Conservation (phyloP, 1,140 invertebrate species). For the Zaprionus nigranus region DNA sequence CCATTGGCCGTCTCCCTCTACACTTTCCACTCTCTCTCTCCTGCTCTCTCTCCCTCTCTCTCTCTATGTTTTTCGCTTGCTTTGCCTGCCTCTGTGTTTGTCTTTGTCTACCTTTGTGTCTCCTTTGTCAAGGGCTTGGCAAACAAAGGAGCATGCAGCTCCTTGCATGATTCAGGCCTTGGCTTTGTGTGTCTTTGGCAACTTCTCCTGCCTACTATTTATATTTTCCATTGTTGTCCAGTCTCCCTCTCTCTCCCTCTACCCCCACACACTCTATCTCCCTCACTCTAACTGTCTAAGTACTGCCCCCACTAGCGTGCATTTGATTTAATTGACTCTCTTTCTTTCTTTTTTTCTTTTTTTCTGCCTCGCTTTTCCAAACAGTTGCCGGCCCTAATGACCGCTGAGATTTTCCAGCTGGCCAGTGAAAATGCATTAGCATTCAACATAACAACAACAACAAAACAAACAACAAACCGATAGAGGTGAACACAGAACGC, state of each 20-base stretch:
- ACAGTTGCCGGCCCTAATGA: slow-evolving; percentile 57
- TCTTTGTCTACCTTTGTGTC: slow-evolving; percentile 4
- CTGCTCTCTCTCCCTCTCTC: background rate
- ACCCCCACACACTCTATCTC: background rate
- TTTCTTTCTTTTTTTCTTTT: background rate
- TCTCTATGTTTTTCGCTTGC: background rate
- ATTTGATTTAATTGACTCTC: slow-evolving; percentile 64
- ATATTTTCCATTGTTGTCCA: slow-evolving; percentile 19
- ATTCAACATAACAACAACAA: slow-evolving; percentile 22
- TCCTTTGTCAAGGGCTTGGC: slow-evolving; percentile 39
- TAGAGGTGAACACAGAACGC: slow-evolving; percentile 42
- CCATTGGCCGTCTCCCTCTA: slow-evolving; percentile 12
- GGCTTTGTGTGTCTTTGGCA: slow-evolving; percentile 11
- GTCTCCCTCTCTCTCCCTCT: background rate
- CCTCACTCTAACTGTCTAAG: background rate
- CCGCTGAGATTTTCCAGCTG: slow-evolving; percentile 68
- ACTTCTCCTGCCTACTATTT: slow-evolving; percentile 22
- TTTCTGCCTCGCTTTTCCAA: slow-evolving; percentile 7
- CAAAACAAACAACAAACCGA: slow-evolving; percentile 11
- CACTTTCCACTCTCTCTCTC: background rate
- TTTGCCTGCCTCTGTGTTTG: background rate
- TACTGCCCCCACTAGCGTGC: slow-evolving; percentile 15
- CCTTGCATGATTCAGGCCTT: slow-evolving; percentile 32
- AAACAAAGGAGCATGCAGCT: slow-evolving; percentile 32
- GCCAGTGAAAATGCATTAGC: slow-evolving; percentile 47